Conservation (phyloP, 2,113 vertebrate species). For the Cyphomyrus plagiostoma region DNA sequence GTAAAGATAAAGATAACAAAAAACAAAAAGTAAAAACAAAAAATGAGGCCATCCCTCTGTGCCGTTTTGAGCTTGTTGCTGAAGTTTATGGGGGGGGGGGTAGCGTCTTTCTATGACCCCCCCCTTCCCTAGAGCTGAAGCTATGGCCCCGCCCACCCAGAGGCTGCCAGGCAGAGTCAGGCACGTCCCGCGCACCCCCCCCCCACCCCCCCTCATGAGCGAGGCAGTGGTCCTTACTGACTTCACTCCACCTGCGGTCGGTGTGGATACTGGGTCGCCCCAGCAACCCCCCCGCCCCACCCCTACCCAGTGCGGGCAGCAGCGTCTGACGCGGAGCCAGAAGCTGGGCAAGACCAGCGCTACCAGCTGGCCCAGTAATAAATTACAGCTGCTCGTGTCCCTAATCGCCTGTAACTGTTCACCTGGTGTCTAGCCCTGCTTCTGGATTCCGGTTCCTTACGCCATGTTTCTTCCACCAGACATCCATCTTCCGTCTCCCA, state of each 20-base stretch:
- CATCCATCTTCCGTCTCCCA: slow-evolving; percentile 22
- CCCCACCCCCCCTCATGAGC: background rate
- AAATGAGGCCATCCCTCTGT: background rate
- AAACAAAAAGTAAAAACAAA: background rate
- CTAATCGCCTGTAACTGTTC: slow-evolving; percentile 43
- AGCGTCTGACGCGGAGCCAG: slow-evolving; percentile 8
- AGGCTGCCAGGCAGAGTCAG: background rate
- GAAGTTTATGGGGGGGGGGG: background rate
- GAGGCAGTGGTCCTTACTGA: background rate
- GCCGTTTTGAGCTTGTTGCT: background rate
- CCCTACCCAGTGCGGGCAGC: background rate
- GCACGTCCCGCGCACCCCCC: background rate
- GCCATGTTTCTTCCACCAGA: slow-evolving; percentile 35
- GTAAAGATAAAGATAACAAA: background rate
- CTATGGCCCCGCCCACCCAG: background rate
- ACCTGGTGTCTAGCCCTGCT: background rate
- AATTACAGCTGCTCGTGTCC: slow-evolving; percentile 23
- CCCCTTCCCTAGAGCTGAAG: background rate
- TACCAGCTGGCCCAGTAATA: slow-evolving; percentile 13
- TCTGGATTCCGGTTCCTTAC: background rate
- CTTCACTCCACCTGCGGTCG: slow-evolving; percentile 14
- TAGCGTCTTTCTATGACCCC: background rate
- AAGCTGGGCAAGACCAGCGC: background rate
- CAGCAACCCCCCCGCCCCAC: background rate
- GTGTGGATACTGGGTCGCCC: slow-evolving; percentile 23